Base-by-base conservation (phyloP, 2,113 vertebrate genomes). In the Ciconia maguari region DNA sequence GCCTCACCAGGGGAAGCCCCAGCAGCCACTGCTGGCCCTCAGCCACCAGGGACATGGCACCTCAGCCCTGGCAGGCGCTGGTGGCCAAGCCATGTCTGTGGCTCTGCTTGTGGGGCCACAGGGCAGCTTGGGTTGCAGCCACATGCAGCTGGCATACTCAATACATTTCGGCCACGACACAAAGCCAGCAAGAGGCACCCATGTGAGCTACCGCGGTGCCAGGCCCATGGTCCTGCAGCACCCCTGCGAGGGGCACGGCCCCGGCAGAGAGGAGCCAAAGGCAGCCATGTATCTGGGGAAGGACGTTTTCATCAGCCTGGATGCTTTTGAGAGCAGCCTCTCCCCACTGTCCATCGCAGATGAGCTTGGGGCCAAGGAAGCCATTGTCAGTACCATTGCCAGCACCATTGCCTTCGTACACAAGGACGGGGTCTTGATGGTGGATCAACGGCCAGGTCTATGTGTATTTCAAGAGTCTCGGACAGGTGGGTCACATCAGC, bases 251-350 rank as follows among this genome's bases (percentile, higher is more conserved):
- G 52, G 49, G 7, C 9, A 58, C 1, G 9, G 48, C 27, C 6
- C 5, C 2, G 1, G 5, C 3, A 1, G 3, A 3, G 22, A 3
- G 9, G 29, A 54, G 4, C 30, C 52, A 36, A 38, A 58, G 22
- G 46, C 9, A 10, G 54, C 58, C 2, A 0, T 34, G n/a, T 58
- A 71, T 17, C 48, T 83, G 18, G 60, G n/a, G 13, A 25, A 52
- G 21, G 22, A 38, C 1, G 4, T 89, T 44, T 95, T 89, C 27
- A 7, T 91, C 42, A 83, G 38, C n/a, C 15, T 36, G 11, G 24
- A 86, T 57, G 24, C 30, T 25, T 89, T 36, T 52, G 34, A 83
- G 30, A 68, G 57, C 44, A 76, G 75, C 51, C 16, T 91, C 57
- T 57, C 34, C 15, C 88, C 6, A 1, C 15, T 93, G 3, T 21